phyloP scores from a whole-genome alignment of 2,888 invertebrate species.

The Lottia gigantea region DNA sequence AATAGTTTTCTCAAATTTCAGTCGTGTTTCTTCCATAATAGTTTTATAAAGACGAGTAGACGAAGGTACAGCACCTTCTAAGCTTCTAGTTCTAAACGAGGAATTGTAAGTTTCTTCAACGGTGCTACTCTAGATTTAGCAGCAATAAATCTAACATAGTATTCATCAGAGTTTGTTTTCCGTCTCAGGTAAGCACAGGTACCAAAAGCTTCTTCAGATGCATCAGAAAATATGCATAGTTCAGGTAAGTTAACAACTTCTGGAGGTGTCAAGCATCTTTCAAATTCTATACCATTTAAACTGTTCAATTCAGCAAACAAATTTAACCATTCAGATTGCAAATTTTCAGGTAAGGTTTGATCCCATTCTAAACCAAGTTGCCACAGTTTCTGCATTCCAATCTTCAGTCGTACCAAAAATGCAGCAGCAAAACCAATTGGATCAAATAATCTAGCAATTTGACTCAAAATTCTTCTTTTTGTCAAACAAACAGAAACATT shows the following conservation, averaged over 20 bases:
- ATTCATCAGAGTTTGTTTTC: too few relatives aligned
- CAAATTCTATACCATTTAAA: neutral
- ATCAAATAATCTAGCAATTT: neutral
- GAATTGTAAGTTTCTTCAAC: too few relatives aligned
- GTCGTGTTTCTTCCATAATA: too few relatives aligned
- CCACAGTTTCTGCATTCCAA: constrained; percentile 1
- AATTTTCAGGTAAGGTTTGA: neutral
- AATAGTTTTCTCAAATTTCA: too few relatives aligned
- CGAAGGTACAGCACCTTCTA: too few relatives aligned
- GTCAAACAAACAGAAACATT: neutral
- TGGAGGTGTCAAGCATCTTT: neutral
- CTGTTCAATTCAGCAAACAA: neutral
- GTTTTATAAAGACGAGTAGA: too few relatives aligned
- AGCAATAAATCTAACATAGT: too few relatives aligned
- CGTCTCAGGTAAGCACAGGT: neutral
- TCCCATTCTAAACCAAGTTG: constrained; percentile 1
- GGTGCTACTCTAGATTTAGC: too few relatives aligned
- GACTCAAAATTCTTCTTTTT: constrained; percentile 1
- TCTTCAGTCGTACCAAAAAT: neutral
- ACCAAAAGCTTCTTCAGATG: neutral
- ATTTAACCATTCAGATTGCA: neutral
- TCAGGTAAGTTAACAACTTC: neutral
- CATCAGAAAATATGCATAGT: too few relatives aligned
- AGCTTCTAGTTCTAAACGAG: too few relatives aligned
- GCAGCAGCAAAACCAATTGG: constrained; percentile 7